Percentiles rank a stretch among this genome's conserved stretches.
phyloP scores from a whole-genome alignment of 1,140 invertebrate species.

The Trichomalopsis sarcophagae region DNA sequence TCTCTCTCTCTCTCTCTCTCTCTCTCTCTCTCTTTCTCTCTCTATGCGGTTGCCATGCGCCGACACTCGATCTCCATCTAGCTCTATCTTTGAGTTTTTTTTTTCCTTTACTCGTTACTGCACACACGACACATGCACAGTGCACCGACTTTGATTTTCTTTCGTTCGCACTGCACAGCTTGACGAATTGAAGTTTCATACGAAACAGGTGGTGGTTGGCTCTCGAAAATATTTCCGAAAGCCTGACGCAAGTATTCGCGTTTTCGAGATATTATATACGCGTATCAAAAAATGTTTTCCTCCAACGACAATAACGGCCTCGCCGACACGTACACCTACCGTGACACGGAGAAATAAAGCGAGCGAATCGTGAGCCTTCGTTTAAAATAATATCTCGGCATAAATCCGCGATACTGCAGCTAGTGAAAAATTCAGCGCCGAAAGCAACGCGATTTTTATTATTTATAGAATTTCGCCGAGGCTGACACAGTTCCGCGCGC shows the following conservation, averaged over 20 bases:
- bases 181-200: no score
- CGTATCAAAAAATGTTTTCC: neutral
- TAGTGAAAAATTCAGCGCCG: neutral
- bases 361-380: neutral
- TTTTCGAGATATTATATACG: no score
- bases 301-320: neutral
- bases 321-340: neutral
- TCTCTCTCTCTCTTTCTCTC: neutral
- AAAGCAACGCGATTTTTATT: conserved; percentile 13
- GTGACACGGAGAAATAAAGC: neutral
- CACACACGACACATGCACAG: no score
- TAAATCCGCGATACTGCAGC: neutral
- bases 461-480: conserved; percentile 30
- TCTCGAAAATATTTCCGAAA: neutral
- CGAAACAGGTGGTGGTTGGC: neutral
- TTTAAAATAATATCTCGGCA: no score
- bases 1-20: neutral
- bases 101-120: neutral
- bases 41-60: conserved; percentile 3
- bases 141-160: no score
- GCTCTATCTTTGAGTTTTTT: neutral
- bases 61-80: neutral
- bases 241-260: neutral
- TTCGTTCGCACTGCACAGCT: no score
- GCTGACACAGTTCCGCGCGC: conserved; percentile 24